Conservation (phyloP, 2,888 invertebrate genomes). For the Helicoverpa assulta region DNA sequence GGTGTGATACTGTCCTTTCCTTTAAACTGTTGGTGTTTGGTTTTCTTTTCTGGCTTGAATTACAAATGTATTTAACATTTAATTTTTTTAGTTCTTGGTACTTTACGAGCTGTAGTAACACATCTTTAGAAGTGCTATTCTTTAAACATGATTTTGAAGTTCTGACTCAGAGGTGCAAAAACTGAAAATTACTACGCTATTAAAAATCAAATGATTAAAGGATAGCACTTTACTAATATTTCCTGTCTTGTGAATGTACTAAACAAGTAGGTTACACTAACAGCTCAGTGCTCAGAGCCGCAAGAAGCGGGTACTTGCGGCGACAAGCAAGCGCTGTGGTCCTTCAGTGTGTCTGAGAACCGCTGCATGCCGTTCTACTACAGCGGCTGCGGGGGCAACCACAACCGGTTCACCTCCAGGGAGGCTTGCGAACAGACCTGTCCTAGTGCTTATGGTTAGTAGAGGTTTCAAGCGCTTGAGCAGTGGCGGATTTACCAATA, state of each 20-base stretch:
- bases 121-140: background rate
- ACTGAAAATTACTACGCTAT: too few relatives aligned
- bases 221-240: conserved; percentile 5
- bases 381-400: conserved; percentile 97
- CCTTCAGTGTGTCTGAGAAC: conserved; percentile 95
- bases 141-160: conserved; percentile 12
- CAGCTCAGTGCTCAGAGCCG: conserved; percentile 94
- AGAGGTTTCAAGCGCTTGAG: background rate
- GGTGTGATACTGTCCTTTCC: background rate
- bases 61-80: too few relatives aligned
- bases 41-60: background rate
- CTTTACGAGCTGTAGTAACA: background rate
- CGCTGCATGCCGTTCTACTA: conserved; percentile 98
- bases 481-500: too few relatives aligned
- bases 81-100: background rate
- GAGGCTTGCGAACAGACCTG: conserved; percentile 94
- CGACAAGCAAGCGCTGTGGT: conserved; percentile 95
- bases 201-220: too few relatives aligned
- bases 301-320: conserved; percentile 94
- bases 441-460: conserved; percentile 95
- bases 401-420: conserved; percentile 94
- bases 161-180: background rate
- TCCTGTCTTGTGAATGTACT: conserved; percentile 60
- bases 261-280: conserved; percentile 76
- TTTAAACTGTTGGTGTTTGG: background rate